Evolutionary conservation across 2,888 invertebrate genomes (phyloP).

Genomic region (Eristalinus aeneus): DNA sequence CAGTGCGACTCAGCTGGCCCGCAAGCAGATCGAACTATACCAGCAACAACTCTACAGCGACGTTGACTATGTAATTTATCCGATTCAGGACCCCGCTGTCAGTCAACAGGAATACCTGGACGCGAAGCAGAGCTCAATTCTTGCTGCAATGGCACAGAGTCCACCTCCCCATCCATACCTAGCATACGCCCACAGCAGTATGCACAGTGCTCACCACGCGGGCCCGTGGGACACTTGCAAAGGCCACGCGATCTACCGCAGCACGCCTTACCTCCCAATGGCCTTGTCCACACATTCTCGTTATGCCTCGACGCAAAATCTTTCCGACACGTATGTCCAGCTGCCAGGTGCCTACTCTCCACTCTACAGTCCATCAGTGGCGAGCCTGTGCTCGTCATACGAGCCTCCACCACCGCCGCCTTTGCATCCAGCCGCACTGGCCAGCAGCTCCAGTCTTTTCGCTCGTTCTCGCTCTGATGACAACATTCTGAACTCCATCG

Average conservation of each 20-base stretch:
- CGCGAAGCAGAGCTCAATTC: slow-evolving; percentile 86
- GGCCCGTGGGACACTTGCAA: slow-evolving; percentile 82
- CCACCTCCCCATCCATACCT: slow-evolving; percentile 83
- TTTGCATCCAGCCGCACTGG: slow-evolving; percentile 81
- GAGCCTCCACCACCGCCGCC: slow-evolving; percentile 87
- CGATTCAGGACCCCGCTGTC: slow-evolving; percentile 92
- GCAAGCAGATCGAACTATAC: slow-evolving; percentile 91
- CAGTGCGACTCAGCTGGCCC: slow-evolving; percentile 86
- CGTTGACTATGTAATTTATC: slow-evolving; percentile 95
- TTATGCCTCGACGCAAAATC: slow-evolving; percentile 90
- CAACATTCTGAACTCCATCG: slow-evolving; percentile 88
- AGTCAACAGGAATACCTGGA: slow-evolving; percentile 96
- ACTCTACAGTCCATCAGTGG: slow-evolving; percentile 85
- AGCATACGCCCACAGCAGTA: slow-evolving; percentile 81
- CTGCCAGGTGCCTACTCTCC: slow-evolving; percentile 84
- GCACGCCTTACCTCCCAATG: slow-evolving; percentile 89
- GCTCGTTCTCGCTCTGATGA: slow-evolving; percentile 90
- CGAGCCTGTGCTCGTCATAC: slow-evolving; percentile 84
- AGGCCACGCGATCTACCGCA: slow-evolving; percentile 89
- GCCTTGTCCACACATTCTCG: slow-evolving; percentile 86
- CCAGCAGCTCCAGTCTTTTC: slow-evolving; percentile 82
- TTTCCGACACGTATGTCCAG: slow-evolving; percentile 88
- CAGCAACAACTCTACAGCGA: slow-evolving; percentile 95
- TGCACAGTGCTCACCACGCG: slow-evolving; percentile 76
- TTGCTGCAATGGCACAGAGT: slow-evolving; percentile 86